phyloP scores from a whole-genome alignment of 2,797 vertebrate species.

The Sebastes hubbsi region DNA sequence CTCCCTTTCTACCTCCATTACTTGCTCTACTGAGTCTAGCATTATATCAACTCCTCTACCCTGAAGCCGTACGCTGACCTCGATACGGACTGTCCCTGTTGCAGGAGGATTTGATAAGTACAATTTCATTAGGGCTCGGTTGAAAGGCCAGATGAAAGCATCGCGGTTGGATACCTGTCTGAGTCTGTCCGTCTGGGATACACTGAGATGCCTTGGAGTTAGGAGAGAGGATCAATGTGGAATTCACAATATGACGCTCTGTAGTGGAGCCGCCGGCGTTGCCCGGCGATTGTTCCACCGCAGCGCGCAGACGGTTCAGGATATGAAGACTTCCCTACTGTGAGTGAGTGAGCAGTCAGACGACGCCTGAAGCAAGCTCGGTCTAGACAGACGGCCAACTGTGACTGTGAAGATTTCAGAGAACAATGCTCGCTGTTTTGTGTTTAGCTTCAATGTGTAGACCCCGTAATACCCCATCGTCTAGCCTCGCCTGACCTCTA shows the following conservation, averaged over 20 bases:
- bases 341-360: conserved; percentile 41
- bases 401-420: conserved; percentile 35
- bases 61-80: conserved; percentile 19
- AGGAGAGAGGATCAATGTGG: conserved; percentile 36
- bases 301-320: conserved; percentile 23
- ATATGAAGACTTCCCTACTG: conserved; percentile 59
- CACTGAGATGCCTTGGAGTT: neutral
- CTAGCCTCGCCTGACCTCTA: conserved; percentile 14
- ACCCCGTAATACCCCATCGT: neutral
- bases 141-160: conserved; percentile 26
- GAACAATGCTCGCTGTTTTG: conserved; percentile 33
- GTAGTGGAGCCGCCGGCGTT: neutral
- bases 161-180: conserved; percentile 14
- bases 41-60: neutral
- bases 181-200: conserved; percentile 1
- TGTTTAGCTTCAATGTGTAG: conserved; percentile 4
- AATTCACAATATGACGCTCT: conserved; percentile 35
- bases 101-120: conserved; percentile 23
- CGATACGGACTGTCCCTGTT: neutral
- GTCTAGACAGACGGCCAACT: conserved; percentile 60
- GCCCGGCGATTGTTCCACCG: conserved; percentile 4
- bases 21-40: neutral
- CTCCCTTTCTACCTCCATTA: neutral
- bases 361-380: conserved; percentile 44
- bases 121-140: conserved; percentile 11